Conservation (phyloP, 2,113 vertebrate species). For the Camelus dromedarius region DNA sequence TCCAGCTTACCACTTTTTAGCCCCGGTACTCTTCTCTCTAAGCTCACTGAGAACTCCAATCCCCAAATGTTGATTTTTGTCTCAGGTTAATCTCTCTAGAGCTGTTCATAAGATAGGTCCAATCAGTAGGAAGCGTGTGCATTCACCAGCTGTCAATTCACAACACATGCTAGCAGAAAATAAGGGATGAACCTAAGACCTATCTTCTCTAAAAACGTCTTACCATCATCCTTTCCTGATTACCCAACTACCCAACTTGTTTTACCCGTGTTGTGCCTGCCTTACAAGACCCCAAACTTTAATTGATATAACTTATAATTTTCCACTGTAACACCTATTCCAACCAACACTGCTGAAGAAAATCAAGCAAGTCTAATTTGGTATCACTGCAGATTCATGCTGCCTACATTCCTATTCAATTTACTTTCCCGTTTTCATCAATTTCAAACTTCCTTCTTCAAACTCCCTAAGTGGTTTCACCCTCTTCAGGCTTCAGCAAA, state of each 20-base stretch:
- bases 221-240: not conserved
- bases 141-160: not conserved
- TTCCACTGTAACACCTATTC: not conserved
- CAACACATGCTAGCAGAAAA: not conserved
- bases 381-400: not conserved
- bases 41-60: not conserved
- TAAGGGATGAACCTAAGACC: not conserved
- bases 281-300: not conserved
- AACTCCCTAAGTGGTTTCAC: not conserved
- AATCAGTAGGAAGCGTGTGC: not conserved
- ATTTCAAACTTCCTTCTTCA: slow-evolving; percentile 50
- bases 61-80: not conserved
- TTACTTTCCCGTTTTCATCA: slow-evolving; percentile 43
- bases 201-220: not conserved
- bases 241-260: not conserved
- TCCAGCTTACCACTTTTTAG: not conserved
- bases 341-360: not conserved
- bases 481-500: not conserved
- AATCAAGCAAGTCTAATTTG: slow-evolving; percentile 27
- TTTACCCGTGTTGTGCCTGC: not conserved
- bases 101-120: not conserved
- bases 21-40: not conserved
- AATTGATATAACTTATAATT: not conserved
- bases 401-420: slow-evolving; percentile 16
- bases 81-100: not conserved